phyloP scores from a whole-genome alignment of 2,113 vertebrate genomes.

The Chinchilla lanigera region DNA sequence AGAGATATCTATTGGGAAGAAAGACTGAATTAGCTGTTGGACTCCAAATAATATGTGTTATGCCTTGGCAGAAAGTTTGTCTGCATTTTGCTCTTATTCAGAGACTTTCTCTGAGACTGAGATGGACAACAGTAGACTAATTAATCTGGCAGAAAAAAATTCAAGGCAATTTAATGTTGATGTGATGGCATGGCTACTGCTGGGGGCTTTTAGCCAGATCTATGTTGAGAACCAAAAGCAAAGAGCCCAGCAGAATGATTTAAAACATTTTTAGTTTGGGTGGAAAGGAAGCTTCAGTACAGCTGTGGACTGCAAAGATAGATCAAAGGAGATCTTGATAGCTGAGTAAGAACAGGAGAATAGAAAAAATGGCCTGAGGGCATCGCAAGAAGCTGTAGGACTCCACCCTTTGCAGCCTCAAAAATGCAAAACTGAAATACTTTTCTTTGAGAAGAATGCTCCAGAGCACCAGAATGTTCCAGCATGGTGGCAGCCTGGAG shows the following conservation, averaged over 20 bases:
- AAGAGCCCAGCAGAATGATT: not conserved
- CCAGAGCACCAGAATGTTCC: not conserved
- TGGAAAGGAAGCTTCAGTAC: too few relatives aligned
- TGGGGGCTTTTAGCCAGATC: not conserved
- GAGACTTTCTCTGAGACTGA: not conserved
- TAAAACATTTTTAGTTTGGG: not conserved
- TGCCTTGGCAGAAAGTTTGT: not conserved
- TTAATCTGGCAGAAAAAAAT: not conserved
- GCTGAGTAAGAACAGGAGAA: not conserved
- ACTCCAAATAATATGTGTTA: not conserved
- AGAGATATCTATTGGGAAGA: not conserved
- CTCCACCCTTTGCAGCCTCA: not conserved
- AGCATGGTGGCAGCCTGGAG: not conserved
- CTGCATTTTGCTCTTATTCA: not conserved
- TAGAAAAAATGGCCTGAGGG: not conserved
- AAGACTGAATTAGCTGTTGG: not conserved
- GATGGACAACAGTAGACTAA: not conserved
- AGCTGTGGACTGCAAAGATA: not conserved
- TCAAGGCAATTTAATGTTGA: not conserved
- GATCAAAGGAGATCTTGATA: not conserved
- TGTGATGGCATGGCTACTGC: not conserved
- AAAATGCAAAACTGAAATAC: not conserved
- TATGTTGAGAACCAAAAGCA: not conserved
- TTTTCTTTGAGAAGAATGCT: not conserved
- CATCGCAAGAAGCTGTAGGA: not conserved